Evolutionary conservation across 2,113 vertebrate species (phyloP).

Genomic region (Sus scrofa): DNA sequence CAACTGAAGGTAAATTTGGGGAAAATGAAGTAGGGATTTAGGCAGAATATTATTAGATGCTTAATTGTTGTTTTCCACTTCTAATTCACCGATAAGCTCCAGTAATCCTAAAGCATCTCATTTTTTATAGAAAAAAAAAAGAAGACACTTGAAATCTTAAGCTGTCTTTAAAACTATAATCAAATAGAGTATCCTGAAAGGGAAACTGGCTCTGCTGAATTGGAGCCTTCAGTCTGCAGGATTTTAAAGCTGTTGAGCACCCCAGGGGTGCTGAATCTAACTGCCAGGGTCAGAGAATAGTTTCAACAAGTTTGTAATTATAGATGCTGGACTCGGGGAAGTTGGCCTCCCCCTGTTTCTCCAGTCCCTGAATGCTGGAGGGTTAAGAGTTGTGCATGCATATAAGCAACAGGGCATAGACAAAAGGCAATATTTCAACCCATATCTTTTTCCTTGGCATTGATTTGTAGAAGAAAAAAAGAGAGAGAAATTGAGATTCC

Average conservation of each 20-base stretch:
- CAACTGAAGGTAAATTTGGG: constrained; percentile 11
- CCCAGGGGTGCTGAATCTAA: not conserved
- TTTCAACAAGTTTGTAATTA: constrained; percentile 44
- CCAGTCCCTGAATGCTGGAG: not conserved
- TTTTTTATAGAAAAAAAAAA: not conserved
- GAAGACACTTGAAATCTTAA: constrained; percentile 16
- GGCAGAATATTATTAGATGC: not conserved
- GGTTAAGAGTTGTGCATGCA: not conserved
- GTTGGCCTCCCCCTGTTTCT: not conserved
- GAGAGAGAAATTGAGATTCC: not conserved
- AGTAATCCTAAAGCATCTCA: constrained; percentile 11
- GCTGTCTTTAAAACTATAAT: constrained; percentile 61
- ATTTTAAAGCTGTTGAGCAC: constrained; percentile 53
- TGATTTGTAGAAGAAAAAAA: constrained; percentile 31
- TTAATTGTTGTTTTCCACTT: constrained; percentile 31
- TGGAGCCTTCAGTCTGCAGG: not conserved
- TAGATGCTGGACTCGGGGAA: not conserved
- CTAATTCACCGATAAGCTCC: not conserved
- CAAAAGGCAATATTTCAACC: constrained; percentile 28
- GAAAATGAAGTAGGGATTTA: constrained; percentile 47
- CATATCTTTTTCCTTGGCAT: constrained; percentile 5
- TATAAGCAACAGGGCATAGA: not conserved
- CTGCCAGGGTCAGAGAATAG: not conserved
- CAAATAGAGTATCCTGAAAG: not conserved
- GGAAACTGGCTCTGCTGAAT: constrained; percentile 45